Conservation (phyloP, 2,797 vertebrate species). For the Tachyglossus aculeatus region DNA sequence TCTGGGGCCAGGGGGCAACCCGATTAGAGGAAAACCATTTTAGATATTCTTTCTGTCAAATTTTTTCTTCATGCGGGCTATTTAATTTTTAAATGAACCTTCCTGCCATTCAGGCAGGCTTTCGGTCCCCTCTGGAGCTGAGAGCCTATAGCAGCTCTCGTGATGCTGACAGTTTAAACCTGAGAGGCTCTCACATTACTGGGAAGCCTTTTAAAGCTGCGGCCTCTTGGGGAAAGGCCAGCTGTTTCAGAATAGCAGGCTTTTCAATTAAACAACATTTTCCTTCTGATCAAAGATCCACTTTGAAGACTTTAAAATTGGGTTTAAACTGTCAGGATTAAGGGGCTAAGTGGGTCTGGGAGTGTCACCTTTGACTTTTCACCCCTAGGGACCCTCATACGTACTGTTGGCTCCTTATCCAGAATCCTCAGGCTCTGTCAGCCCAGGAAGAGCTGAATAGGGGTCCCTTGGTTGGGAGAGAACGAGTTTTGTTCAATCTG, state of each 20-base stretch:
- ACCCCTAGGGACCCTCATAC: constrained; percentile 1
- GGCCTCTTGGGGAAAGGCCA: constrained; percentile 51
- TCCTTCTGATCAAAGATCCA: constrained; percentile 63
- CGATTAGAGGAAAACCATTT: neutral
- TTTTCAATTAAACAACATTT: constrained; percentile 68
- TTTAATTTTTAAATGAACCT: constrained; percentile 51
- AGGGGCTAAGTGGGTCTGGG: constrained; percentile 27
- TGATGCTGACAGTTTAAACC: constrained; percentile 50
- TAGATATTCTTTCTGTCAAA: constrained; percentile 1
- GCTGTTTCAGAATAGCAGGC: constrained; percentile 59
- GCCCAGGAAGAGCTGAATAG: no score
- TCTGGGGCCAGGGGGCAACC: no score
- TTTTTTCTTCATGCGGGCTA: constrained; percentile 29
- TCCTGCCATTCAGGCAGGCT: constrained; percentile 27
- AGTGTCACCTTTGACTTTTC: constrained; percentile 57
- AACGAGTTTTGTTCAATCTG: no score
- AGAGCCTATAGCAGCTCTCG: constrained; percentile 44
- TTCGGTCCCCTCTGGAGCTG: constrained; percentile 24
- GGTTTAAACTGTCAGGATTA: constrained; percentile 57
- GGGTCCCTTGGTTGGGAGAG: no score
- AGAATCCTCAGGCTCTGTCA: no score
- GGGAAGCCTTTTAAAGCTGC: constrained; percentile 61
- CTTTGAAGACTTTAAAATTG: constrained; percentile 67
- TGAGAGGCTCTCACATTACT: constrained; percentile 56
- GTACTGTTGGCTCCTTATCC: constrained; percentile 39